A percentile compares a stretch with the other conserved stretches of the same genome.
Evolutionary conservation across 2,797 vertebrate species (phyloP).

Genomic region (Hylomyscus alleni): DNA sequence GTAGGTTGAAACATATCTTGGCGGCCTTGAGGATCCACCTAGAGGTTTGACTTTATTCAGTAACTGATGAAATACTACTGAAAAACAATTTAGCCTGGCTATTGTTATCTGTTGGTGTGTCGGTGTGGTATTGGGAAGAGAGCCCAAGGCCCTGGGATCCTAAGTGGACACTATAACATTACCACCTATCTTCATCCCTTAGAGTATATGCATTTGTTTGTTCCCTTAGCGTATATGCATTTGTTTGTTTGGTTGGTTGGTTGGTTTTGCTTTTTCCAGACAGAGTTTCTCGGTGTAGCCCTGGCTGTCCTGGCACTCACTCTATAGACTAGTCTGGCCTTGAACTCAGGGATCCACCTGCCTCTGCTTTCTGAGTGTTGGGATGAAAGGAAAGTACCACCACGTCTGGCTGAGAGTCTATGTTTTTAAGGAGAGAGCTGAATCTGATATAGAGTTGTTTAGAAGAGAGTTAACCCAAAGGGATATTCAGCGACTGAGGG

Average conservation of each 20-base stretch:
- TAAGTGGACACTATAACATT: background rate
- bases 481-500: constrained; percentile 28
- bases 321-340: background rate
- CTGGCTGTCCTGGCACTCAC: background rate
- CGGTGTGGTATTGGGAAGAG: background rate
- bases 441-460: constrained; percentile 8
- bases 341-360: background rate
- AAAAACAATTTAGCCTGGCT: background rate
- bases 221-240: background rate
- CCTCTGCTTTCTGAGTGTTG: background rate
- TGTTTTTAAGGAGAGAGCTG: constrained; percentile 17
- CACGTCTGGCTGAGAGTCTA: background rate
- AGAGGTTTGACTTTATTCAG: constrained; percentile 15
- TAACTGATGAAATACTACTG: constrained; percentile 42
- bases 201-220: background rate
- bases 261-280: background rate
- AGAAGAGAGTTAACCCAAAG: constrained; percentile 41
- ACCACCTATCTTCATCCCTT: too few species aligned
- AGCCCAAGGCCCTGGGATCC: background rate
- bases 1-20: constrained; percentile 1
- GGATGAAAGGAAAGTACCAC: background rate
- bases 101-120: background rate
- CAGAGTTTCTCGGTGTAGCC: background rate
- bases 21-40: background rate
- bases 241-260: too few species aligned